Base-by-base conservation (phyloP, 2,888 invertebrate species). In the Pyrrhia umbra region DNA sequence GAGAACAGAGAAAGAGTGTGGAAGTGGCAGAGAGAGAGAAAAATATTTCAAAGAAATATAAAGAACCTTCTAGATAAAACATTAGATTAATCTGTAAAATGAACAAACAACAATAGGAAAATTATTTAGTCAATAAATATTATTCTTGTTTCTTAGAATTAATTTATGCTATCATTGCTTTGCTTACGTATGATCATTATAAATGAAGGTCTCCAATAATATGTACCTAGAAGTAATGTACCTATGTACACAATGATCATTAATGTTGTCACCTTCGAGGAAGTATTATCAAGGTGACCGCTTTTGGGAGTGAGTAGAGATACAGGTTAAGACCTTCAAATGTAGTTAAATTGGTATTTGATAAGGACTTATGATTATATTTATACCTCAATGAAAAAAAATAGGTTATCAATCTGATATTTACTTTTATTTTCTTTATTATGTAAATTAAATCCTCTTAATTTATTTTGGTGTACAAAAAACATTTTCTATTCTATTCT, bases 121-220 rank as follows among this genome's bases (percentile, higher is more conserved):
- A 71, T 65, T 55, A 54, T 76, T 51, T 55, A 56, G 39, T 58
- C 21, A 67, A 42, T 67, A 60, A 45, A 34, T 58, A 27, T 40
- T 64, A 51, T 60, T 67, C 60, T 68, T 34, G 76, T 55, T 75
- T 79, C 70, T 60, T 6, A 20, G 75, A 79, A 79, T 56, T 70
- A 79, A 70, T 79, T 69, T 75, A 76, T 79, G 66, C 47, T 43
- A 63, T 56, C 39, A 70, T 63, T 70, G 60, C 37, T 63, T 45
- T 56, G 62, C 54, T 49, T 54, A 50, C 56, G 56, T 57, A 37
- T 43, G 23, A 30, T 52, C 51, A 75, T 74, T 74, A 75, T 43
- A 39, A 3, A 43, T 23, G 61, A 77, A 76, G 76, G 71, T 62
- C 60, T 30, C 9, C 30, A 40, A 20, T 67, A 52, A 51, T 70